Evolutionary conservation across 2,888 invertebrate genomes (phyloP), one percentile per base, ranked within the genome.

Genomic region (Epistrophe eligans): DNA sequence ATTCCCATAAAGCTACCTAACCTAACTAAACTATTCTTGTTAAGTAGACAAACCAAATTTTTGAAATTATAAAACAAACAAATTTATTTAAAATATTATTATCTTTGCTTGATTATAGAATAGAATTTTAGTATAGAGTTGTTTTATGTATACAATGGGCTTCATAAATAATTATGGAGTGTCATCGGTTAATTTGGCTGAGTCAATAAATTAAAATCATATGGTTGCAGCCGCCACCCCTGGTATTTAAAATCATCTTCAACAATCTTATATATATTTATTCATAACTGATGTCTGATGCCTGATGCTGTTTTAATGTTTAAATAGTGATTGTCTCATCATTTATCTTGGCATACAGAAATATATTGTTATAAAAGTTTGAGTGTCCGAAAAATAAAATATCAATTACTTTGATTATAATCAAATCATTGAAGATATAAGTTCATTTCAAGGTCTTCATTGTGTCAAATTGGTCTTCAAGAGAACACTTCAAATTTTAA

Each of bases 241-340:
- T n/a, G 9, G 11, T 48, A 48, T 66, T 43, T 45, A 6, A 38
- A 40, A 28, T 64, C 40, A 24, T 66, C 45, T 48, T 66, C 17
- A 66, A 66, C 17, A 48, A 48, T 66, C 35, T 66, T 35, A 62
- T 24, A 24, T 3, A 24, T 24, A 2, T n/a, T 28, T 43, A 62
- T 28, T 45, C 11, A 48, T 45, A 48, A 24, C 11, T 35, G 50
- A 40, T 32, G 35, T 35, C 35, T 35, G 45, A 62, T 66, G 45
- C 3, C 64, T 48, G 64, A 66, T 48, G 66, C n/a, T 66, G 48
- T 67, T 52, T 13, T 15, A 52, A 38, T 67, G 35, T 52, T 67
- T 52, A 52, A 67, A 67, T 67, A 67, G 38, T 67, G 67, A 67
- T 67, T 67, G 50, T 50, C 35, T 67, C 67, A 67, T 50, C 66